phyloP scores from a whole-genome alignment of 2,888 invertebrate species.

The Plagodis pulveraria region DNA sequence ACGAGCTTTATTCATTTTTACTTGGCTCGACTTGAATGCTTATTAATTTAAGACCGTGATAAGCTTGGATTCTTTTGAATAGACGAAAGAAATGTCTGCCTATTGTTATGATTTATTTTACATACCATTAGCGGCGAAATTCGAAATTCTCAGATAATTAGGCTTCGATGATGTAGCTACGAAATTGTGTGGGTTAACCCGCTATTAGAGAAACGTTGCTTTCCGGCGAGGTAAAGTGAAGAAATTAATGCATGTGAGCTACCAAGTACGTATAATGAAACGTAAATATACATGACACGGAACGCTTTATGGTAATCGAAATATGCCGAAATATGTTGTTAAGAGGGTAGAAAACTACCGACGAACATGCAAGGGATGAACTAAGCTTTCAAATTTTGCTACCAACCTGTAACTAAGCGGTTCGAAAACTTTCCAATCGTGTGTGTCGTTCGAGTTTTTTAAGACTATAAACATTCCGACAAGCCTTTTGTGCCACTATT shows the following conservation, averaged over 20 bases:
- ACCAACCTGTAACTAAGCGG: conserved; percentile 71
- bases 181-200: conserved; percentile 22
- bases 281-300: conserved; percentile 78
- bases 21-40: conserved; percentile 85
- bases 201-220: conserved; percentile 32
- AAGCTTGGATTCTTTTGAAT: conserved; percentile 83
- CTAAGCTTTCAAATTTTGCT: conserved; percentile 79
- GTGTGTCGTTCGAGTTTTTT: conserved; percentile 72
- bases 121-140: conserved; percentile 64
- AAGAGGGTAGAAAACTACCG: conserved; percentile 81
- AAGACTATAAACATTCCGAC: conserved; percentile 74
- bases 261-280: conserved; percentile 67
- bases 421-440: conserved; percentile 69
- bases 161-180: conserved; percentile 26
- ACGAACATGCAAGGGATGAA: conserved; percentile 82
- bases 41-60: conserved; percentile 84
- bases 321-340: conserved; percentile 85
- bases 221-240: conserved; percentile 47
- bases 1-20: conserved; percentile 84
- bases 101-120: conserved; percentile 80
- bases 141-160: conserved; percentile 43
- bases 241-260: conserved; percentile 70
- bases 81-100: conserved; percentile 77
- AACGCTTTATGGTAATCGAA: conserved; percentile 85
- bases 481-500: conserved; percentile 68